Percentiles rank a stretch among this genome's conserved stretches.
Conservation (phyloP, 2,113 vertebrate genomes). For the Triplophysa rosa region DNA sequence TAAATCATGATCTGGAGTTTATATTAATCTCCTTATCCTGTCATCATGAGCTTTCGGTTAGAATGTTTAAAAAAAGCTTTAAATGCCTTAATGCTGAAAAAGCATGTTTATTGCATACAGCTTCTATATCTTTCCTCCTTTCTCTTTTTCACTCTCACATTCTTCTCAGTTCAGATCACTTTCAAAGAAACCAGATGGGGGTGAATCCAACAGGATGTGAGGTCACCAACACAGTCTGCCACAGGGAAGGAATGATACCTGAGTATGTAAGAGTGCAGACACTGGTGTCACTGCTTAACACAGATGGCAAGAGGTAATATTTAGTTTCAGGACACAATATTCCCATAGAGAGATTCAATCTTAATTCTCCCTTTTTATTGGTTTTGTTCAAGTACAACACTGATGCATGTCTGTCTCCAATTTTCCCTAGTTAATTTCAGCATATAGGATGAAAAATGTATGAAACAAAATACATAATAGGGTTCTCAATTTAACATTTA, state of each 20-base stretch:
- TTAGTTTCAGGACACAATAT: slow-evolving; percentile 36
- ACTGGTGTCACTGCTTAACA: slow-evolving; percentile 35
- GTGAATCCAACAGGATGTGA: slow-evolving; percentile 45
- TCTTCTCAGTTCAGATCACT: slow-evolving; percentile 5
- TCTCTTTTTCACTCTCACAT: neutral
- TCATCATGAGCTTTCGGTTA: slow-evolving; percentile 14
- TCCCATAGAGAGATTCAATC: slow-evolving; percentile 17
- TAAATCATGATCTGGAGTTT: slow-evolving; percentile 32
- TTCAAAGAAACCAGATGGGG: slow-evolving; percentile 44
- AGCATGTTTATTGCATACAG: neutral
- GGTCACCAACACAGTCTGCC: slow-evolving; percentile 41
- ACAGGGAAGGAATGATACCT: slow-evolving; percentile 12
- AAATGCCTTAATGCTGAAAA: slow-evolving; percentile 8
- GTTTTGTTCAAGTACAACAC: neutral
- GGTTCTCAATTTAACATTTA: no score
- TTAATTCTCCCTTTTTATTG: neutral
- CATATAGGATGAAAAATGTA: neutral
- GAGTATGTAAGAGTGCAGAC: neutral
- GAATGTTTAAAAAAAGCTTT: slow-evolving; percentile 23
- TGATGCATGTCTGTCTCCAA: neutral
- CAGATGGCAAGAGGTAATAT: slow-evolving; percentile 44
- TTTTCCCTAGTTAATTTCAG: neutral
- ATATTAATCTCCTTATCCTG: slow-evolving; percentile 32
- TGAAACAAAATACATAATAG: neutral
- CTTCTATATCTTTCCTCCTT: neutral